Base-by-base conservation (phyloP, 2,113 vertebrate genomes). In the Odobenus rosmarus region DNA sequence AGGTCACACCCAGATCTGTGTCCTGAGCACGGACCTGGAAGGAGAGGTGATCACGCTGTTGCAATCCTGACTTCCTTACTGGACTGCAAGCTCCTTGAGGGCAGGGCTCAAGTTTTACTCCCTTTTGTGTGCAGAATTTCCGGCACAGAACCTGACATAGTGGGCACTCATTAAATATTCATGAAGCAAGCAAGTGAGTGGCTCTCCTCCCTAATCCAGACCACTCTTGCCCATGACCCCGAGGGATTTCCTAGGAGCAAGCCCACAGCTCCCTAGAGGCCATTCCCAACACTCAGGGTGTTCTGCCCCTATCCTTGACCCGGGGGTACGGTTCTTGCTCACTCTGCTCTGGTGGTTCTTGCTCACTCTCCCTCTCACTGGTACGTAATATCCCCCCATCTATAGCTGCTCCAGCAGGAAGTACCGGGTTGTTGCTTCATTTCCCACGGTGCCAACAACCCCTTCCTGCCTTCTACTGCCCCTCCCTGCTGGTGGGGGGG, bases 391-490 rank as follows among this genome's bases (percentile, higher is more conserved):
- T 49, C 55, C 53, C 69, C 33, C 36, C 7, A 59, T 42, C 46
- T 57, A 74, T 81, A 55, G 81, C 90, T 72, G 84, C 83, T 79
- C 46, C 59, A 9, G 11, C 14, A 53, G 94, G 86, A 98, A 97
- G 89, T 53, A 9, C 74, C 90, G 83, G 33, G 87, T 23, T 49
- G 77, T 96, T 93, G 97, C 96, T 91, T 94, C 95, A 96, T 49
- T 93, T 97, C 93, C 89, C 67, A 62, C 39, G 39, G 95, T 84
- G 93, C 71, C 92, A 83, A 82, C 95, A 81, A 76, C 82, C 89
- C 59, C n/a, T 95, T 95, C 95, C 93, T 87, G 80, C 36, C 93
- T 33, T 49, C 18, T 36, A 46, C 46, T 31, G 7, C 28, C 77
- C 46, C 14, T 72, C 79, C 91, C 53, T 36, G 28, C 77, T 62